Evolutionary conservation across 2,797 vertebrate genomes (phyloP).

Genomic region (Acropternis orthonyx): DNA sequence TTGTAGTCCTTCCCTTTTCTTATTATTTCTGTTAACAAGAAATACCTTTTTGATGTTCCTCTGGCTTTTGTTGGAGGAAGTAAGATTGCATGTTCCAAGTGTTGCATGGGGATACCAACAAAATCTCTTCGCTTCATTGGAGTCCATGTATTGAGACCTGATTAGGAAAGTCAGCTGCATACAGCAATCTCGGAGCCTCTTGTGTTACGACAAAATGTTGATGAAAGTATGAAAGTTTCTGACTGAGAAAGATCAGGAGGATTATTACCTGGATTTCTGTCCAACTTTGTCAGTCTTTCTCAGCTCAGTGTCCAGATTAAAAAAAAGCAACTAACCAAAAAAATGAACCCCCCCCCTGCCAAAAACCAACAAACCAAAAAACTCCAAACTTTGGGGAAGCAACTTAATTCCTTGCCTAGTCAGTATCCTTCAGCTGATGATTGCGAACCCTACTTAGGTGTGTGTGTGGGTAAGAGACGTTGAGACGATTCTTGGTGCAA

Average conservation of each 20-base stretch:
- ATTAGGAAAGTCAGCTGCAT: not conserved
- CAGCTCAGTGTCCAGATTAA: not conserved
- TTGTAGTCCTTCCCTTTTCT: not conserved
- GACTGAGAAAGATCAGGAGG: not conserved
- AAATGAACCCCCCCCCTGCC: not conserved
- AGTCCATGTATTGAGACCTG: not conserved
- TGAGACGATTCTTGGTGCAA: not conserved
- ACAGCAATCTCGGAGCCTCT: not conserved
- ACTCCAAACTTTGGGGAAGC: not conserved
- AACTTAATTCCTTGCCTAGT: not conserved
- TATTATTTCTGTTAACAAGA: not conserved
- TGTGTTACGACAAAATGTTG: not conserved
- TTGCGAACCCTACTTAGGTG: not conserved
- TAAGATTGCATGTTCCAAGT: not conserved
- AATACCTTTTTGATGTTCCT: not conserved
- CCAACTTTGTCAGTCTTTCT: not conserved
- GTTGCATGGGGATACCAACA: not conserved
- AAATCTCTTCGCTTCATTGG: not conserved
- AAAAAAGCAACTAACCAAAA: not conserved
- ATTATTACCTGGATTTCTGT: not conserved
- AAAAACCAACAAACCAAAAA: not conserved
- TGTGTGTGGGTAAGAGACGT: not conserved
- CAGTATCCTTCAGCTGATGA: not conserved
- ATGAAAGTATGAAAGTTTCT: not conserved
- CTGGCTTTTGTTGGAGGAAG: not conserved